Evolutionary conservation across 2,888 invertebrate species (phyloP).

Genomic region (Steinernema carpocapsae): DNA sequence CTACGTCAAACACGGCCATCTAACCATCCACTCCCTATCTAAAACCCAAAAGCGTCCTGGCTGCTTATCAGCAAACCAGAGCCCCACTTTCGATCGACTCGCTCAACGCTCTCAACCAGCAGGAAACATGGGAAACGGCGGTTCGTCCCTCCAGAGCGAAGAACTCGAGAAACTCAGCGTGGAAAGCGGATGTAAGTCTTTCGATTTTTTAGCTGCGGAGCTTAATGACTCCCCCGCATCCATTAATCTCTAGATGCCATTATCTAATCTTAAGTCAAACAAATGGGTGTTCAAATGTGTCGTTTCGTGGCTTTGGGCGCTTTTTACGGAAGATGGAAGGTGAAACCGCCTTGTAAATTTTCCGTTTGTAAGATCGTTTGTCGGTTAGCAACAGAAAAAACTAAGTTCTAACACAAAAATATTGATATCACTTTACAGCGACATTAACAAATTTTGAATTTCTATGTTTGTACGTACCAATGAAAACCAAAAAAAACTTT

Average conservation of each 20-base stretch:
- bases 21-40: not conserved
- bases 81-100: no score
- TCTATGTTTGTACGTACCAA: no score
- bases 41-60: no score
- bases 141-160: slow-evolving; percentile 55
- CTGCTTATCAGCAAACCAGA: not conserved
- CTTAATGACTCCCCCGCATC: slow-evolving; percentile 1
- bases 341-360: no score
- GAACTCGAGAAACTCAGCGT: slow-evolving; percentile 58
- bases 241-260: slow-evolving; percentile 6
- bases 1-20: not conserved
- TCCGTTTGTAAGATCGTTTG: no score
- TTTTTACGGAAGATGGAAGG: no score
- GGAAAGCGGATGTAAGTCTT: slow-evolving; percentile 58
- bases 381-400: no score
- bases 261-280: not conserved
- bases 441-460: no score
- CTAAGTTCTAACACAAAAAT: no score
- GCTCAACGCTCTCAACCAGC: no score
- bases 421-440: no score
- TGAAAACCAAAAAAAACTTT: no score
- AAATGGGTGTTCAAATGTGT: not conserved
- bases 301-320: not conserved
- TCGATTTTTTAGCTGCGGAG: not conserved
- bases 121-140: slow-evolving; percentile 54